phyloP scores from a whole-genome alignment of 2,797 vertebrate species.

The Dryobates pubescens region DNA sequence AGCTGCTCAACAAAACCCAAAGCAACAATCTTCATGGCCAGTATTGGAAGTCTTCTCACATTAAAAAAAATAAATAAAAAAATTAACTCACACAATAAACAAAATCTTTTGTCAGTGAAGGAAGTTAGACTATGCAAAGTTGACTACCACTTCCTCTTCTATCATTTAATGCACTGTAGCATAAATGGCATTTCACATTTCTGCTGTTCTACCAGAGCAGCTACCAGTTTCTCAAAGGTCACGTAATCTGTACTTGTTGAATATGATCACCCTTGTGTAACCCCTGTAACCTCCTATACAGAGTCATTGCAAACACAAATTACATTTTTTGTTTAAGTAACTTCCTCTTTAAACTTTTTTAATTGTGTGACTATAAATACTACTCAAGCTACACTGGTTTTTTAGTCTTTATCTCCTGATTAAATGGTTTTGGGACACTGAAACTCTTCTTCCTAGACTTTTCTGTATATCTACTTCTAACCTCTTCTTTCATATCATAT shows the following conservation, averaged over 20 bases:
- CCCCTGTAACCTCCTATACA: neutral
- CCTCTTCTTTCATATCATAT: rapidly evolving
- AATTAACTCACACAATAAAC: neutral
- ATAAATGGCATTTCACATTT: neutral
- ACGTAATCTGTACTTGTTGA: neutral
- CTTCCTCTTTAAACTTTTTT: neutral
- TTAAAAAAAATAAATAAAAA: neutral
- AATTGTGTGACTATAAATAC: neutral
- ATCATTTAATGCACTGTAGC: neutral
- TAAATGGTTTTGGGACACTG: neutral
- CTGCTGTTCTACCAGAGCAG: neutral
- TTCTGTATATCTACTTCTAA: neutral
- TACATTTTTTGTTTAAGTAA: neutral
- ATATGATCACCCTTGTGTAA: neutral
- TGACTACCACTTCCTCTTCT: rapidly evolving
- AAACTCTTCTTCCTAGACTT: neutral
- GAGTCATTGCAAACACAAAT: neutral
- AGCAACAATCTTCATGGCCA: neutral
- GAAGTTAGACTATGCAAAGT: neutral
- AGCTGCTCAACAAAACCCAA: neutral
- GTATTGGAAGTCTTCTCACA: neutral
- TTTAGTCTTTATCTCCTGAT: neutral
- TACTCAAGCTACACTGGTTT: neutral
- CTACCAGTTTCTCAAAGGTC: neutral
- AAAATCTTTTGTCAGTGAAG: neutral